Evolutionary conservation across 2,888 invertebrate species (phyloP), one percentile per base, ranked within the genome.

Genomic region (Hemistola chrysoprasaria): DNA sequence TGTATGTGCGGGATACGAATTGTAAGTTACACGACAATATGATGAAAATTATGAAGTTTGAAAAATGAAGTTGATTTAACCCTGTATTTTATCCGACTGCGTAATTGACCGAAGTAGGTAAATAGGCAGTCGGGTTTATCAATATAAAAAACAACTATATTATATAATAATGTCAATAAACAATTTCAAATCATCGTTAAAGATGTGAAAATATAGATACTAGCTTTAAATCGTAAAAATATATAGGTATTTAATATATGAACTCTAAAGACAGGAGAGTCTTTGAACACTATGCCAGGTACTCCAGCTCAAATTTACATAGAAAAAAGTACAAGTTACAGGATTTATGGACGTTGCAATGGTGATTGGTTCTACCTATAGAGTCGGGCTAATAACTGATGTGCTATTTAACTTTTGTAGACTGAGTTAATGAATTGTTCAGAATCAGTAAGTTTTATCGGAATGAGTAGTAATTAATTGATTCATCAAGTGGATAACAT

Each of bases 281-380:
- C 28, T 49, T 46, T 42, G 48, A 50, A 50, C 48, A 43, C 29
- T 43, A 34, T 35, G 47, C 42, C 40, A 43, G 43, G 40, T 46
- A 53, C 47, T 42, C 41, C 25, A 45, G 40, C 37, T 48, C 29
- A 41, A 29, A 31, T 33, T 29, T 24, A 25, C 16, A 36, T 22
- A 32, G 20, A 6, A 9, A 37, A 30, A 35, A 9, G 27, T 29
- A 10, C 4, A 33, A 6, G n/a, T n/a, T 11, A 16, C 10, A 27
- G 11, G 20, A 22, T 10, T 8, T n/a, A n/a, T n/a, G n/a, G n/a
- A 32, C 23, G 20, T 20, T 29, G 6, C 1, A 21, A 9, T 11
- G 9, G 8, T 16, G 22, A 24, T 11, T 16, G 31, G 31, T 7
- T 23, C 23, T 32, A 23, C 32, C 1, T 32, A 23, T 6, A 32